phyloP scores from a whole-genome alignment of 2,797 vertebrate species.

The Philypnodon macrostomus region DNA sequence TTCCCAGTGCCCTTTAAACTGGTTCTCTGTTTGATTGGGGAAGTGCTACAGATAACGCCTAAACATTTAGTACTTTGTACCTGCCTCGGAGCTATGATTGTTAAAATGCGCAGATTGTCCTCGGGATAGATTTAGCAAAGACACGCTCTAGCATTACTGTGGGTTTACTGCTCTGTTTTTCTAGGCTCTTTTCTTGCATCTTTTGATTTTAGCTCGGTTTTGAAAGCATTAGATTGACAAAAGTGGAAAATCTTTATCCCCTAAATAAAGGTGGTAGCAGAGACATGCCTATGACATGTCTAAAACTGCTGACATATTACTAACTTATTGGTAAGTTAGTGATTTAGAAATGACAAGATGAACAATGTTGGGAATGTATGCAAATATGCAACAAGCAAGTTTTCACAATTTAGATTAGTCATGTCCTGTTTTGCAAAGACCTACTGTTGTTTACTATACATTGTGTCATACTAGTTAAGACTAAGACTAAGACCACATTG shows the following conservation, averaged over 20 bases:
- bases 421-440: neutral
- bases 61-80: conserved; percentile 76
- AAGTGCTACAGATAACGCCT: conserved; percentile 69
- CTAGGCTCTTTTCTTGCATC: neutral
- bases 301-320: no score
- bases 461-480: neutral
- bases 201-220: no score
- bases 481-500: neutral
- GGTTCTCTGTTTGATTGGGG: conserved; percentile 54
- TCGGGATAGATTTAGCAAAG: conserved; percentile 56
- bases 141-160: conserved; percentile 49
- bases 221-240: no score
- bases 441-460: neutral
- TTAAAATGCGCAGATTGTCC: conserved; percentile 70
- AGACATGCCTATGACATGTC: no score
- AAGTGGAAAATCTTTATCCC: neutral
- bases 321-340: no score
- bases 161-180: conserved; percentile 48
- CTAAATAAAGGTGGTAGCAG: no score
- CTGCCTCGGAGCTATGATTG: conserved; percentile 73
- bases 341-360: no score
- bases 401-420: neutral
- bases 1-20: conserved; percentile 66
- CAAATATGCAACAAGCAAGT: neutral
- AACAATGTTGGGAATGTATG: neutral